Evolutionary conservation across 2,888 invertebrate species (phyloP), one percentile per base, ranked within the genome.

Genomic region (Drosophila setosimentum): DNA sequence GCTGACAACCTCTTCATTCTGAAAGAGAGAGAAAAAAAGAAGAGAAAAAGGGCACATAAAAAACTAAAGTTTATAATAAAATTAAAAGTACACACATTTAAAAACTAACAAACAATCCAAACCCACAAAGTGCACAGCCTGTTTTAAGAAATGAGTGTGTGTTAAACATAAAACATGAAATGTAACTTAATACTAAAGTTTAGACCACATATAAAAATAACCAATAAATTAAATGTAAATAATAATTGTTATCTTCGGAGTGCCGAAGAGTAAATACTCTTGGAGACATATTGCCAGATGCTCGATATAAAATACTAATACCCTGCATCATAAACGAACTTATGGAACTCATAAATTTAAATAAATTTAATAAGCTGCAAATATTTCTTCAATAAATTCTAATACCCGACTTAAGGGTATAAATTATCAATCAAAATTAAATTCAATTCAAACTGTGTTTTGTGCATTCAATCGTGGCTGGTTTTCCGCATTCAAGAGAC

Each of bases 1-100:
- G 92, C 92, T 92, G 91, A 92, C 93, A 92, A 92, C 92, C 92
- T 93, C 75, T 89, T 92, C 92, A 91, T 92, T 92, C 92, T 92
- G 92, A 92, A 92, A 92, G 64, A 89, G 91, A 87, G 91, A 90
- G 68, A 89, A 82, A 80, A 87, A 83, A 81, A 83, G 78, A 87
- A 82, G 76, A 78, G 82, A 81, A 76, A 76, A 82, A 78, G 71
- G 84, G 76, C 83, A 86, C 81, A 83, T 83, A 84, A 84, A 81
- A 84, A 86, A 84, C 76, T 60, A 76, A 72, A 82, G 77, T 77
- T 73, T 69, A 62, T 68, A 64, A 73, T 54, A 71, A 73, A 73
- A 73, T 60, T 58, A 76, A 63, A 69, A 50, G 11, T 53, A 37
- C 49, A 55, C 59, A 71, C 51, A 64, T 50, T 60, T 61, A 37